phyloP scores from a whole-genome alignment of 1,140 invertebrate species.

The Panulirus ornatus region DNA sequence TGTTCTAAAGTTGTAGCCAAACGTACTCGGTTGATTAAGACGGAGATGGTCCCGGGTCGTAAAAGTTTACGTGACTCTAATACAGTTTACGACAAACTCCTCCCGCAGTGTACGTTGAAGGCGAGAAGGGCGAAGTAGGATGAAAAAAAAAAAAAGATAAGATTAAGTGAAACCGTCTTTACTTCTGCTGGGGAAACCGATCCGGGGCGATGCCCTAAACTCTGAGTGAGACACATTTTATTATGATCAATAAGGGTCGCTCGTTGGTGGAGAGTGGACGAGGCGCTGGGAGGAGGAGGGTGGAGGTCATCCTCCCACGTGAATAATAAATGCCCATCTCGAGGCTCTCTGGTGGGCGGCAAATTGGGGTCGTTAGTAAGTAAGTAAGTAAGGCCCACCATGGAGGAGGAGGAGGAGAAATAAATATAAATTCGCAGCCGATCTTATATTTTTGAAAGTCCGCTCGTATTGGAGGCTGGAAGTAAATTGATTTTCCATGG shows the following conservation, averaged over 20 bases:
- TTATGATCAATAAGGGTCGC: not conserved
- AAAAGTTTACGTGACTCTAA: not conserved
- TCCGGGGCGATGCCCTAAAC: not conserved
- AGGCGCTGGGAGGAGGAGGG: not conserved
- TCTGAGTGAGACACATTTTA: slow-evolving; percentile 4
- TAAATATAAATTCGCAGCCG: not conserved
- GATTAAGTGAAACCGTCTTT: too few species aligned
- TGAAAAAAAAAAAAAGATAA: too few species aligned
- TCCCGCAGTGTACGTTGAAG: not conserved
- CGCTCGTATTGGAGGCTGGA: not conserved
- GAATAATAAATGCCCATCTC: not conserved
- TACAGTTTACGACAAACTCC: not conserved
- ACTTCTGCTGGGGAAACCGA: not conserved
- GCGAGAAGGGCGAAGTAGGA: too few species aligned
- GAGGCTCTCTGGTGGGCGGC: not conserved
- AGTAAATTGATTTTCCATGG: not conserved
- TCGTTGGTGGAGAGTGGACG: not conserved
- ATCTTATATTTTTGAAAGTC: not conserved
- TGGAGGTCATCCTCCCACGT: not conserved
- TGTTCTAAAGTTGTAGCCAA: not conserved
- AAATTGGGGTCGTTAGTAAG: slow-evolving; percentile 20
- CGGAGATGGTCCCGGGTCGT: not conserved
- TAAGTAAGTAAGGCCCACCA: too few species aligned
- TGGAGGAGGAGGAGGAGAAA: too few species aligned
- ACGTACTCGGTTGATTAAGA: slow-evolving; percentile 1